Percentiles rank a stretch among this genome's conserved stretches.
phyloP scores from a whole-genome alignment of 1,140 invertebrate species.

The Phymorhynchus buccinoides region DNA sequence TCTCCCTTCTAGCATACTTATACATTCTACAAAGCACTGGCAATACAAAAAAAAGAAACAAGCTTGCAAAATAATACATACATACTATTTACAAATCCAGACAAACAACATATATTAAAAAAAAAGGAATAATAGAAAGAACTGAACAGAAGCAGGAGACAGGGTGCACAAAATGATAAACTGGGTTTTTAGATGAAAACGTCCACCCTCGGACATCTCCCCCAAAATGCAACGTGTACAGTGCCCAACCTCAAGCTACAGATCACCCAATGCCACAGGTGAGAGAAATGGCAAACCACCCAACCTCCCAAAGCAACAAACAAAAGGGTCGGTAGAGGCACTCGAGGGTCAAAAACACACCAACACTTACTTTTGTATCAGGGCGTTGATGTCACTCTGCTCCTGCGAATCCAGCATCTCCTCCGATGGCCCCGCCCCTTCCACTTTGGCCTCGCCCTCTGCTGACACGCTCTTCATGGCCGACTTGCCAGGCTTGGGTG shows the following conservation, averaged over 20 bases:
- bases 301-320: neutral
- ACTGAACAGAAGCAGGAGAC: neutral
- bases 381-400: conserved; percentile 56
- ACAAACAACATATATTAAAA: neutral
- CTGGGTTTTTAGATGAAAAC: too few relatives aligned
- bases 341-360: neutral
- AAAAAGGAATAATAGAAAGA: neutral
- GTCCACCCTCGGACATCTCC: neutral
- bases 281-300: neutral
- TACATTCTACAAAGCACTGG: conserved; percentile 11
- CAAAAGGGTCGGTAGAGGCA: conserved; percentile 33
- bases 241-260: neutral
- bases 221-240: neutral
- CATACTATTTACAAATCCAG: neutral
- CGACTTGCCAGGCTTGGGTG: conserved; percentile 42
- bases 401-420: conserved; percentile 48
- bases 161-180: neutral
- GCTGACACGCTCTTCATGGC: conserved; percentile 5
- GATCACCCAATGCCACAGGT: neutral
- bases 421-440: neutral
- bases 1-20: neutral
- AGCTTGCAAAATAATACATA: neutral
- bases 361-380: conserved; percentile 61
- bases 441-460: neutral
- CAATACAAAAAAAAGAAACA: neutral